These are phyloP conservation scores for Hartigia nigra DNA, from an alignment of 2,888 invertebrate species.

Conservation along the genomic window DNA sequence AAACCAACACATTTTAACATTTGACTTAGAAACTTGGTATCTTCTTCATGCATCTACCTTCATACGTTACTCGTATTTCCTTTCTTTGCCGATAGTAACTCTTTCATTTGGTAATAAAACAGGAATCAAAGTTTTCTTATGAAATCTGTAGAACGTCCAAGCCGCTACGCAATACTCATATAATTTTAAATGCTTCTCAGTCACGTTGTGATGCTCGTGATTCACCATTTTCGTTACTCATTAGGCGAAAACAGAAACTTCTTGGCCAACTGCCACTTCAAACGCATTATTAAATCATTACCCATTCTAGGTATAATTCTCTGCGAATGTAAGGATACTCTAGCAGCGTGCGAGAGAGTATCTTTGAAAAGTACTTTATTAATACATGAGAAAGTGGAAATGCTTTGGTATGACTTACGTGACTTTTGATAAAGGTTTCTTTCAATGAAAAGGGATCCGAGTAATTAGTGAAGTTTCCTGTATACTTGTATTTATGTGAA, in stretches of 20 bases:
- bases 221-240: not conserved
- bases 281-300: not conserved
- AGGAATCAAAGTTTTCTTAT: not conserved
- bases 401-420: no score
- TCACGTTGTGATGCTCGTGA: not conserved
- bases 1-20: not conserved
- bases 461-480: not conserved
- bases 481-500: not conserved
- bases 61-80: no score
- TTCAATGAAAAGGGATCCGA: not conserved
- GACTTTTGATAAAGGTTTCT: not conserved
- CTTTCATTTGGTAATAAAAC: not conserved
- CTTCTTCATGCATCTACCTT: no score
- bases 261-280: not conserved
- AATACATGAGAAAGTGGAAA: not conserved
- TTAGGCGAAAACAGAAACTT: not conserved
- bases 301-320: not conserved
- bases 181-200: not conserved
- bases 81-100: no score
- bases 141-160: no score
- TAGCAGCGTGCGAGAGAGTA: not conserved
- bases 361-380: not conserved
- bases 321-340: not conserved
- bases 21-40: not conserved
- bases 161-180: not conserved